Evolutionary conservation across 2,888 invertebrate species (phyloP), one percentile per base, ranked within the genome.

Genomic region (Tuta absoluta): DNA sequence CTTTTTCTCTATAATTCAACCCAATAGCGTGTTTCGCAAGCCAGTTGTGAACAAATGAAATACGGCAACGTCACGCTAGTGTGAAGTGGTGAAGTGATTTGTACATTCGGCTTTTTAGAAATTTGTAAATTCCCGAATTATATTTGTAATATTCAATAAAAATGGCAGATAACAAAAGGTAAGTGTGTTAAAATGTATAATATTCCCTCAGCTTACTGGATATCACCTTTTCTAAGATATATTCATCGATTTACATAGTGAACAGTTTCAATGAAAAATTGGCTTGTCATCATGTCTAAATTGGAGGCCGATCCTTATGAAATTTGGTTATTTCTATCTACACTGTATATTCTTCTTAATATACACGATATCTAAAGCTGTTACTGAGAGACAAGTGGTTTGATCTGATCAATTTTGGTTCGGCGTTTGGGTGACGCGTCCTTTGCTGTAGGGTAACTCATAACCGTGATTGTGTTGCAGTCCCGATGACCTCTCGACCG

Each of bases 401-500:
- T 61, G 4, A 21, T 58, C 33, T 63, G n/a, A 45, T 62, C 19
- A 53, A 49, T 62, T 58, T 11, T 33, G 23, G 45, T 11, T 45
- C 11, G 21, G 10, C 7, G 61, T 12, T 53, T 66, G 62, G 57
- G 60, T 70, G 61, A 70, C 71, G 72, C 69, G 65, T 67, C 69
- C 60, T 68, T 70, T 65, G 63, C 37, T 45, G 45, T 59, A 61
- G 63, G 59, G 62, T 66, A 49, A 72, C 73, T 68, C 70, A 62
- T 66, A 49, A 72, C 73, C 68, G 70, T 73, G 63, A 71, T 75
- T 73, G 72, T 78, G 79, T 71, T 89, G 68, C 84, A 95, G 95
- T 82, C 93, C 93, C 73, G 98, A 98, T 85, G 98, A 98, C 93
- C 93, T 99, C 91, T 97, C 99, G 68, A 99, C 99, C 78, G 99